Conservation (phyloP, 2,113 vertebrate species). For the Anoplopoma fimbria region DNA sequence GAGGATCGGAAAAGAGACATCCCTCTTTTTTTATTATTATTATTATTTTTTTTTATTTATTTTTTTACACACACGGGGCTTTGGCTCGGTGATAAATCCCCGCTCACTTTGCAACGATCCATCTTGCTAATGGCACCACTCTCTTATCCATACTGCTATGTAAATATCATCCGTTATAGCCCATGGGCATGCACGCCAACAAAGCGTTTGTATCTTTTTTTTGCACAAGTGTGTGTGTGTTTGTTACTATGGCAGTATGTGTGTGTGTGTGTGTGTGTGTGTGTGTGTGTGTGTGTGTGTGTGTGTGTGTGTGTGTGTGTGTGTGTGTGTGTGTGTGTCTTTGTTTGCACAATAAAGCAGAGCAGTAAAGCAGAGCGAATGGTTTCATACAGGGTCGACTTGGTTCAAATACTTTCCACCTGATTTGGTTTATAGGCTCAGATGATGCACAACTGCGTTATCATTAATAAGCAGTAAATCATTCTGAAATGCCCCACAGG, state of each 20-base stretch:
- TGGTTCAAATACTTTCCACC: constrained; percentile 58
- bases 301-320: not conserved
- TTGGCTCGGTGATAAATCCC: constrained; percentile 63
- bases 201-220: constrained; percentile 5
- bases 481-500: constrained; percentile 14
- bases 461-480: constrained; percentile 40
- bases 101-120: constrained; percentile 48
- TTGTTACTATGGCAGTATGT: not conserved
- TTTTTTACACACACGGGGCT: constrained; percentile 12
- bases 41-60: no score
- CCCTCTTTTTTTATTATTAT: no score
- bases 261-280: not conserved
- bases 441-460: constrained; percentile 52
- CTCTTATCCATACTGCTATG: constrained; percentile 68
- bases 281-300: not conserved
- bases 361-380: constrained; percentile 61
- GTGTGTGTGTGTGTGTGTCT: not conserved
- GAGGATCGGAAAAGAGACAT: constrained; percentile 22
- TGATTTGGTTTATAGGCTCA: constrained; percentile 55
- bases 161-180: constrained; percentile 71
- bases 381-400: constrained; percentile 57
- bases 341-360: constrained; percentile 52
- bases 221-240: not conserved
- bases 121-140: constrained; percentile 68
- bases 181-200: constrained; percentile 30